Conservation (phyloP, 2,113 vertebrate species). For the Carassius gibelio region DNA sequence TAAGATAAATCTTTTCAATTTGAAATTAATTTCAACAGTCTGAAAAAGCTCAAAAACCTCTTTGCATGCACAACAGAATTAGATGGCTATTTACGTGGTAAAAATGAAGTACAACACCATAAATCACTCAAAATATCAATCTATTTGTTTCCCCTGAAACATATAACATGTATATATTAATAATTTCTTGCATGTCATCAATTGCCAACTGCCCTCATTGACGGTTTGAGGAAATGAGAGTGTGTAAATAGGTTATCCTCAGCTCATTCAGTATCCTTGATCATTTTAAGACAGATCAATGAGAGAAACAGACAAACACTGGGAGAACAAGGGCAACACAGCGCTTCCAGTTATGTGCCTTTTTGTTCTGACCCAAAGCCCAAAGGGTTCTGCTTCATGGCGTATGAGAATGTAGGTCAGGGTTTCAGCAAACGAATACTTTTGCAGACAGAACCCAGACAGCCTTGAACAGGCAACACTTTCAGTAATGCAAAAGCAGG, state of each 20-base stretch:
- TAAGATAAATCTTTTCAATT: not conserved
- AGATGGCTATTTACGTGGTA: not conserved
- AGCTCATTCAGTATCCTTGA: constrained; percentile 28
- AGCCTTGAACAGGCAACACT: constrained; percentile 1
- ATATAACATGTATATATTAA: constrained; percentile 6
- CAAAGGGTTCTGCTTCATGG: constrained; percentile 15
- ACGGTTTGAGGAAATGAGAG: constrained; percentile 42
- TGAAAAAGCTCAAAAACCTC: not conserved
- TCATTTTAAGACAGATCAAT: not conserved
- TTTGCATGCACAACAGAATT: not conserved
- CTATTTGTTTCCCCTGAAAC: constrained; percentile 8
- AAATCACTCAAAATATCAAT: not conserved
- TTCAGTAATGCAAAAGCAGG: constrained; percentile 2
- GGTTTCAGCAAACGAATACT: not conserved
- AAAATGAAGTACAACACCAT: not conserved
- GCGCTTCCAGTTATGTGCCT: constrained; percentile 32
- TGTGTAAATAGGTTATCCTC: constrained; percentile 44
- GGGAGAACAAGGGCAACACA: constrained; percentile 1
- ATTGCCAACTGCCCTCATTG: constrained; percentile 5
- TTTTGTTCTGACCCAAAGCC: constrained; percentile 46
- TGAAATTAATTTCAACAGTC: not conserved
- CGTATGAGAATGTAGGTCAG: constrained; percentile 46
- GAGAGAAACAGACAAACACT: not conserved
- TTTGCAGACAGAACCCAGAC: constrained; percentile 20
- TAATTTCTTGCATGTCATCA: not conserved